A percentile compares a stretch with the other conserved stretches of the same genome.
Evolutionary conservation across 2,888 invertebrate genomes (phyloP).

Genomic region (Mylabris sibirica): DNA sequence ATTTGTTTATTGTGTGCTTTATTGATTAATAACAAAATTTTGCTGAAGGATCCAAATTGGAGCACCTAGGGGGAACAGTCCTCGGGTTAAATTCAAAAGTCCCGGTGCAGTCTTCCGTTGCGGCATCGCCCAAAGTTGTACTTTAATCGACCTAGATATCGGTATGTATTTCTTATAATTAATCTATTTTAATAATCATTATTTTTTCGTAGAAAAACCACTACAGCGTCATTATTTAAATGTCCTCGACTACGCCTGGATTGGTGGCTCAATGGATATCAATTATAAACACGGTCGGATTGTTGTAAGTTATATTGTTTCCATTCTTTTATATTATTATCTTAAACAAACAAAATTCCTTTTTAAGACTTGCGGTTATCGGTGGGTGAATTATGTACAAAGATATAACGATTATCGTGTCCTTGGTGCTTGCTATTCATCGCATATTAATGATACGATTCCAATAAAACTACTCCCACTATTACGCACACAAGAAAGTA

Average conservation of each 20-base stretch:
- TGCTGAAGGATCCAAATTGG: conserved; percentile 51
- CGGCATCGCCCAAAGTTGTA: conserved; percentile 44
- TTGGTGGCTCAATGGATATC: conserved; percentile 59
- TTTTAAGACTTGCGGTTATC: conserved; percentile 39
- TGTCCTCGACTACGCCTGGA: conserved; percentile 51
- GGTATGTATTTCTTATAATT: conserved; percentile 27
- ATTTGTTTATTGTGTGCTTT: background rate
- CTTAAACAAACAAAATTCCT: conserved; percentile 19
- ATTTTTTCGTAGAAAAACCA: background rate
- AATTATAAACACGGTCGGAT: conserved; percentile 47
- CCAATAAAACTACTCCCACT: conserved; percentile 43
- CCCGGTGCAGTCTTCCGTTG: conserved; percentile 56
- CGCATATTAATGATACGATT: conserved; percentile 39
- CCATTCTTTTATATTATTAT: conserved; percentile 13
- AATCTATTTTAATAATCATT: background rate
- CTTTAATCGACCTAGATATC: conserved; percentile 45
- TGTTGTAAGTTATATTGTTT: conserved; percentile 50
- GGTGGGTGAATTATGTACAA: conserved; percentile 23
- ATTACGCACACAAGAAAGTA: conserved; percentile 12
- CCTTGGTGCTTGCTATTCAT: conserved; percentile 56
- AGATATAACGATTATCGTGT: conserved; percentile 42
- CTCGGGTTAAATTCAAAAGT: conserved; percentile 37
- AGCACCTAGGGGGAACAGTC: conserved; percentile 52
- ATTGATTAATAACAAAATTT: background rate
- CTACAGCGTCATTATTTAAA: conserved; percentile 13